phyloP scores from a whole-genome alignment of 1,140 invertebrate species.

The Psilanteris sp. region DNA sequence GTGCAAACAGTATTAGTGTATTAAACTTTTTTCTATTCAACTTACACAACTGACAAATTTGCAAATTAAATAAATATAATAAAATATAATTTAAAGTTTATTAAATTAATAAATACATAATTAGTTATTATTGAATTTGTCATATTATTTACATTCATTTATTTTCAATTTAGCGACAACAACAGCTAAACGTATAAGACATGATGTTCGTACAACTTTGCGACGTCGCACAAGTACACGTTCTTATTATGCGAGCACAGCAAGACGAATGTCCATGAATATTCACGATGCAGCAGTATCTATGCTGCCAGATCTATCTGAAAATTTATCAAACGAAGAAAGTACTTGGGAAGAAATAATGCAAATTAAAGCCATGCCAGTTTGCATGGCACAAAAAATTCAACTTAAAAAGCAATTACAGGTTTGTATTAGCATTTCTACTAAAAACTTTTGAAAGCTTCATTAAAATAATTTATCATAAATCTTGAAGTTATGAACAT shows the following conservation, averaged over 20 bases:
- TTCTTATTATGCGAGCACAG: slow-evolving; percentile 83
- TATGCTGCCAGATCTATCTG: slow-evolving; percentile 88
- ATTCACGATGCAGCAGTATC: slow-evolving; percentile 86
- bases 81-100: no score
- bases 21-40: no score
- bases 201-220: slow-evolving; percentile 80
- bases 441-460: slow-evolving; percentile 1
- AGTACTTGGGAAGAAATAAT: slow-evolving; percentile 92
- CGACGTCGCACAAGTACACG: slow-evolving; percentile 83
- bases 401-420: slow-evolving; percentile 88
- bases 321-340: slow-evolving; percentile 90
- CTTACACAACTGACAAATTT: no score
- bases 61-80: no score
- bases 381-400: slow-evolving; percentile 89
- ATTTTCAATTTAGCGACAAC: slow-evolving; percentile 70
- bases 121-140: no score
- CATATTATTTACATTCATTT: no score
- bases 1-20: no score
- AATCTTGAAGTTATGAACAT: no score
- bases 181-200: slow-evolving; percentile 80
- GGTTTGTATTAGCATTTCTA: slow-evolving; percentile 74
- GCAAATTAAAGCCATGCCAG: slow-evolving; percentile 90
- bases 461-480: no score
- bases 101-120: no score
- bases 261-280: slow-evolving; percentile 82